Evolutionary conservation across 2,888 invertebrate genomes (phyloP).

Genomic region (Emmelina monodactyla): DNA sequence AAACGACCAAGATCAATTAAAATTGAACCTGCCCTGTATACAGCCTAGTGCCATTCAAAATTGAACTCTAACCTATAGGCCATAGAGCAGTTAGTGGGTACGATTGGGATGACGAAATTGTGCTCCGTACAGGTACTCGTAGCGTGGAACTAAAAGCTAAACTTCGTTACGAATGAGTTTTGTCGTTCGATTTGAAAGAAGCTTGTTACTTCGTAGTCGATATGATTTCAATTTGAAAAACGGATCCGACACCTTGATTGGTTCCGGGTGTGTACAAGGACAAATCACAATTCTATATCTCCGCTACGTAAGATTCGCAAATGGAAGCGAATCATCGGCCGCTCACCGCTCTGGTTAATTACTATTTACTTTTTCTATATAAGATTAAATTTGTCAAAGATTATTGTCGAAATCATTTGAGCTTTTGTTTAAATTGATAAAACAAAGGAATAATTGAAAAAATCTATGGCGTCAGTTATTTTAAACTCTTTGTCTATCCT

Average conservation of each 20-base stretch:
- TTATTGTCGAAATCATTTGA: too few relatives aligned
- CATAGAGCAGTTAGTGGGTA: too few relatives aligned
- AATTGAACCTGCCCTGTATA: conserved; percentile 21
- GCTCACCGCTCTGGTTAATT: too few relatives aligned
- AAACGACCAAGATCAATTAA: conserved; percentile 51
- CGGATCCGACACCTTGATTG: conserved; percentile 57
- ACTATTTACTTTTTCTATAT: too few relatives aligned
- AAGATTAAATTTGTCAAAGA: too few relatives aligned
- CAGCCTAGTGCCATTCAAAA: conserved; percentile 5
- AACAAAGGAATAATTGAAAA: too few relatives aligned
- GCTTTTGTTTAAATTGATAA: too few relatives aligned
- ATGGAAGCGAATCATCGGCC: too few relatives aligned
- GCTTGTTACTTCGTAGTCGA: conserved; percentile 52
- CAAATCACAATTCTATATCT: conserved; percentile 7
- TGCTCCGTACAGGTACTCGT: conserved; percentile 16
- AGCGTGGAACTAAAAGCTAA: conserved; percentile 52
- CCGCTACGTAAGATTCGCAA: too few relatives aligned
- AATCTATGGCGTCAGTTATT: too few relatives aligned
- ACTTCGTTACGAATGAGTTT: conserved; percentile 56
- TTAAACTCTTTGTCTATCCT: too few relatives aligned
- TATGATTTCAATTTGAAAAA: conserved; percentile 60
- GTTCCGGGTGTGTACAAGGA: conserved; percentile 36
- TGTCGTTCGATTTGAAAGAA: conserved; percentile 58
- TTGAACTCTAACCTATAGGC: neutral
- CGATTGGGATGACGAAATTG: too few relatives aligned